These are phyloP conservation scores for Telenomus remus DNA, from an alignment of 1,140 invertebrate species.

Conservation along the genomic window DNA sequence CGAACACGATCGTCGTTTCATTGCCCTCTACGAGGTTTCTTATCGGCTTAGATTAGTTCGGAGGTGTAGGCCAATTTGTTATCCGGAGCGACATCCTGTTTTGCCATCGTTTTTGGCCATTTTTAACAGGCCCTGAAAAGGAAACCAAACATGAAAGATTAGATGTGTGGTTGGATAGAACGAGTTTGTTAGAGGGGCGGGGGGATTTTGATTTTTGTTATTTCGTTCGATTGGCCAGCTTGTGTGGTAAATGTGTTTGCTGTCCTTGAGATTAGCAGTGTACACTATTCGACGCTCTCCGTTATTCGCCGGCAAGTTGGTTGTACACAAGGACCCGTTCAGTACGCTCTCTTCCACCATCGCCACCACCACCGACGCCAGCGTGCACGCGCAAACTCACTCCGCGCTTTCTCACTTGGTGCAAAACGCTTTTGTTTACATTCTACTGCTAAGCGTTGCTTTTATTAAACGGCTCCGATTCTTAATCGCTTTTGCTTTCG, in stretches of 20 bases:
- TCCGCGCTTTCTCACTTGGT: constrained; percentile 9
- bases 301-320: constrained; percentile 38
- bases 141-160: too few species aligned
- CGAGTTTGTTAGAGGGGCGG: too few species aligned
- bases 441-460: constrained; percentile 32
- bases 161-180: neutral
- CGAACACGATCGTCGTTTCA: constrained; percentile 5
- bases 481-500: constrained; percentile 17
- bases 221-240: too few species aligned
- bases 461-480: constrained; percentile 13
- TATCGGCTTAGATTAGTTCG: too few species aligned
- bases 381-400: constrained; percentile 18
- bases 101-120: too few species aligned
- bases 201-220: neutral
- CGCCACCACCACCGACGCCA: constrained; percentile 12
- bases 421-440: constrained; percentile 40
- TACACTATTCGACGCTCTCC: constrained; percentile 28
- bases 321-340: constrained; percentile 49
- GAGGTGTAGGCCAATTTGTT: too few species aligned
- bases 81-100: too few species aligned
- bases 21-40: too few species aligned
- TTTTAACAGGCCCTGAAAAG: too few species aligned
- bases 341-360: constrained; percentile 11
- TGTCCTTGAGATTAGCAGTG: constrained; percentile 7
- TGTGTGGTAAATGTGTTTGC: constrained; percentile 22